Conservation (phyloP, 2,888 invertebrate species). For the Lithosia quadra region DNA sequence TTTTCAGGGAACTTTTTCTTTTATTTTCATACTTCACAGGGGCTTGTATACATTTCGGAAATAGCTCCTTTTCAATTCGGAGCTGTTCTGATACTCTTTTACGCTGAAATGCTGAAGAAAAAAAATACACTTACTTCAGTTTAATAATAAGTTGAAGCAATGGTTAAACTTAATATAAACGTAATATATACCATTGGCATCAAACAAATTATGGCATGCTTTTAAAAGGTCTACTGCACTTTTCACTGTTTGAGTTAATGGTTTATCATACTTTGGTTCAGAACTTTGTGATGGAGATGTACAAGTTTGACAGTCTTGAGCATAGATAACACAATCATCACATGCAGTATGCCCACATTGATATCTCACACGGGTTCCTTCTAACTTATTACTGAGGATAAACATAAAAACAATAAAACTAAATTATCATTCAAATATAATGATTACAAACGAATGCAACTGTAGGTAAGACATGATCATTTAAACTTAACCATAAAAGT, state of each 20-base stretch:
- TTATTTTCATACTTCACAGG: constrained; percentile 75
- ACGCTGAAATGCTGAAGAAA: constrained; percentile 68
- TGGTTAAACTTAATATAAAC: constrained; percentile 3
- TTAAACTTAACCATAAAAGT: not conserved
- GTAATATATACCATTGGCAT: constrained; percentile 66
- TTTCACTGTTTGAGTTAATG: constrained; percentile 57
- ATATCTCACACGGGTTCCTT: constrained; percentile 63
- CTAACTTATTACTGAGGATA: constrained; percentile 67
- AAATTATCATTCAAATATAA: not conserved
- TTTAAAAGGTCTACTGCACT: constrained; percentile 62
- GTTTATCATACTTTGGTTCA: constrained; percentile 55
- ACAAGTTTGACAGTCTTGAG: constrained; percentile 66
- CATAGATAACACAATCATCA: constrained; percentile 61
- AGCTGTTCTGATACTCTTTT: constrained; percentile 70
- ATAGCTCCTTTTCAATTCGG: constrained; percentile 76
- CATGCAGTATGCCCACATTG: constrained; percentile 75
- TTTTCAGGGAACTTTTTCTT: constrained; percentile 61
- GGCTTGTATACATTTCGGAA: constrained; percentile 80
- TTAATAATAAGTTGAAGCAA: not conserved
- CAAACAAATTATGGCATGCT: constrained; percentile 67
- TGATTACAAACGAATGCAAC: not conserved
- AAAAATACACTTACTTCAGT: constrained; percentile 22
- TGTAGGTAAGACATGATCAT: no score
- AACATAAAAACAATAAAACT: constrained; percentile 3
- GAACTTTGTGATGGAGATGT: constrained; percentile 50